Conservation (phyloP, 1,140 invertebrate species). For the Brachionus rubens region DNA sequence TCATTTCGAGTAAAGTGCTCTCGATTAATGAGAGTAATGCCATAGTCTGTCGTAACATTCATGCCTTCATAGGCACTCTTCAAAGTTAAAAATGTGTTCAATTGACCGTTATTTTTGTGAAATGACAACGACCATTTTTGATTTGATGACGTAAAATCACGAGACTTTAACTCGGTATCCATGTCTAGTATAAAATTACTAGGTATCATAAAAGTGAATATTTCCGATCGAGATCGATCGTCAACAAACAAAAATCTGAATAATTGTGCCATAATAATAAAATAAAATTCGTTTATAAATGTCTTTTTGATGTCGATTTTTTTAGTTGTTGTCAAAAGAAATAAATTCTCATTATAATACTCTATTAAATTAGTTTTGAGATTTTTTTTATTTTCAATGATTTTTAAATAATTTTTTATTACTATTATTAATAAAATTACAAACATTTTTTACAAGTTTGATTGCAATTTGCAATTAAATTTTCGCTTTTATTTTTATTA, state of each 20-base stretch:
- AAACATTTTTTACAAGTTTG: slow-evolving; percentile 5
- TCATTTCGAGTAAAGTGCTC: slow-evolving; percentile 82
- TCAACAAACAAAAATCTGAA: slow-evolving; percentile 78
- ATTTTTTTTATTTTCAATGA: slow-evolving; percentile 15
- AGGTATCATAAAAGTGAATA: slow-evolving; percentile 61
- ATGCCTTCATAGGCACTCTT: slow-evolving; percentile 71
- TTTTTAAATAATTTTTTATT: background rate
- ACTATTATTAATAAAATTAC: slow-evolving; percentile 32
- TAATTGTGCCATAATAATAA: slow-evolving; percentile 70
- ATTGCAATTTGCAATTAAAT: slow-evolving; percentile 20
- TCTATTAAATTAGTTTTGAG: slow-evolving; percentile 1
- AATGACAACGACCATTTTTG: slow-evolving; percentile 83
- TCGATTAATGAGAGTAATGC: slow-evolving; percentile 76
- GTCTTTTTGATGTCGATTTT: background rate
- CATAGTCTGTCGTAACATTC: slow-evolving; percentile 69
- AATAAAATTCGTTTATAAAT: background rate
- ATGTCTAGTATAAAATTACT: slow-evolving; percentile 47
- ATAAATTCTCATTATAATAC: slow-evolving; percentile 32
- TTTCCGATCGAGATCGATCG: slow-evolving; percentile 77
- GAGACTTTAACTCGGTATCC: slow-evolving; percentile 74
- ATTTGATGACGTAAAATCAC: slow-evolving; percentile 78
- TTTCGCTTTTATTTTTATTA: slow-evolving; percentile 29
- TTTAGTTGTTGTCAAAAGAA: slow-evolving; percentile 24
- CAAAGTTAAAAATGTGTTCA: slow-evolving; percentile 78
- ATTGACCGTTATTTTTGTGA: slow-evolving; percentile 72